phyloP scores from a whole-genome alignment of 2,113 vertebrate species.

The rabbit (Oryctolagus cuniculus) region DNA sequence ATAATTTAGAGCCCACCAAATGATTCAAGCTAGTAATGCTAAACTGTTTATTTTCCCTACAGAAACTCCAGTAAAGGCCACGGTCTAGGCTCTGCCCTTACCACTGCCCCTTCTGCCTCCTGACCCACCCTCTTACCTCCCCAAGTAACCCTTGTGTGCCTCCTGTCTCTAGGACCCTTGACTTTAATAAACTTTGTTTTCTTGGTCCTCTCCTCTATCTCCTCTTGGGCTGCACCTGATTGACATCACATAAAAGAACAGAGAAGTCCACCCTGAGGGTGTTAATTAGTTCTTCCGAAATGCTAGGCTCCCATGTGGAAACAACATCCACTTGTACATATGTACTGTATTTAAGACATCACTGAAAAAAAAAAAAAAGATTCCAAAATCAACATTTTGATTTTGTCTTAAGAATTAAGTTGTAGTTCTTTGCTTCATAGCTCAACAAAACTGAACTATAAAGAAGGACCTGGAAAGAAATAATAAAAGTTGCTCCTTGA shows the following conservation, averaged over 20 bases:
- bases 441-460: constrained; percentile 2
- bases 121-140: background rate
- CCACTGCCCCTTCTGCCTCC: background rate
- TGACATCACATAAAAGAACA: background rate
- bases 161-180: background rate
- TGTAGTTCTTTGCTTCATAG: background rate
- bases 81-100: background rate
- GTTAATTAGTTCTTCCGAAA: background rate
- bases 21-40: background rate
- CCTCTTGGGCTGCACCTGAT: background rate
- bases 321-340: background rate
- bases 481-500: background rate
- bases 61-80: background rate
- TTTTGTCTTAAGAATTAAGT: background rate
- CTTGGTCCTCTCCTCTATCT: background rate
- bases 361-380: constrained; percentile 6
- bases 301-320: background rate
- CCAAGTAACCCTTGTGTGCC: background rate
- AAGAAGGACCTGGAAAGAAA: background rate
- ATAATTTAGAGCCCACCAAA: background rate
- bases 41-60: background rate
- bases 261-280: background rate
- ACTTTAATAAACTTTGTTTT: background rate
- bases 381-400: background rate
- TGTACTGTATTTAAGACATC: background rate